Conservation (phyloP, 2,888 invertebrate genomes). For the Peribatodes rhomboidaria region DNA sequence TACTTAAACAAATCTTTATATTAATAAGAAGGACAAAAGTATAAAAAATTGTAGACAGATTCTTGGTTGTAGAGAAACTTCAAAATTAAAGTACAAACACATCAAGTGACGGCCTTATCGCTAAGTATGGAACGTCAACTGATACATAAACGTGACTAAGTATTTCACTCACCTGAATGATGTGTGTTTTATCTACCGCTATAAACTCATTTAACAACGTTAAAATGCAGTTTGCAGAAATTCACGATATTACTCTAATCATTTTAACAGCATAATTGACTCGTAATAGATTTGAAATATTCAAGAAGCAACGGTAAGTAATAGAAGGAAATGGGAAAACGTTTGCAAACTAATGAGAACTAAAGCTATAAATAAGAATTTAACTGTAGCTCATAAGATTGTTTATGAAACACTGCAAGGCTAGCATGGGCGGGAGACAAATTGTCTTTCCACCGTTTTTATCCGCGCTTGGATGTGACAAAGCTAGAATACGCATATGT, state of each 20-base stretch:
- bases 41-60: too few relatives aligned
- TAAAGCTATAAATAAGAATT: neutral
- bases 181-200: constrained; percentile 4
- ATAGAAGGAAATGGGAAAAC: neutral
- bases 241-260: neutral
- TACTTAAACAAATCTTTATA: neutral
- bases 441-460: too few relatives aligned
- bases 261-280: constrained; percentile 1
- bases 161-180: neutral
- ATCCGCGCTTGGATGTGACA: too few relatives aligned
- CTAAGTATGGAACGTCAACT: too few relatives aligned
- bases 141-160: neutral
- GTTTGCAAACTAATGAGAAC: neutral
- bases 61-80: too few relatives aligned
- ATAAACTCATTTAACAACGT: constrained; percentile 3
- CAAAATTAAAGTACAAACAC: too few relatives aligned
- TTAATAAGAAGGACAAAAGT: too few relatives aligned
- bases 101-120: too few relatives aligned
- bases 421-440: too few relatives aligned
- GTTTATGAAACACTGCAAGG: too few relatives aligned
- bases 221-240: neutral
- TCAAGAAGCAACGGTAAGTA: constrained; percentile 3
- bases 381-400: neutral
- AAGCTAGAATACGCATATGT: too few relatives aligned
- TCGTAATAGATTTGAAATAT: constrained; percentile 3